These are phyloP conservation scores for Kuschelorhynchus macadamiae DNA, from an alignment of 2,888 invertebrate genomes.

Conservation along the genomic window DNA sequence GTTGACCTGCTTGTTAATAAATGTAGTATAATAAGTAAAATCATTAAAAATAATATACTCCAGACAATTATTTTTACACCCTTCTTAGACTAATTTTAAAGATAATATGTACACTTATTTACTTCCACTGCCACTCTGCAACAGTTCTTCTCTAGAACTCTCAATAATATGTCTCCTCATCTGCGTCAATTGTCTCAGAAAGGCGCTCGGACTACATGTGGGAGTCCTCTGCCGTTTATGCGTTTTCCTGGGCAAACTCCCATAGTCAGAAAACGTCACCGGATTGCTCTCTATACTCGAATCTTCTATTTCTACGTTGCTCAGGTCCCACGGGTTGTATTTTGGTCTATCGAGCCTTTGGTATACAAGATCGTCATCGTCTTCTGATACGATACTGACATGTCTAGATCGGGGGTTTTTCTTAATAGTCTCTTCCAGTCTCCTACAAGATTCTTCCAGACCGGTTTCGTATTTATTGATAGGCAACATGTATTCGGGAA, in stretches of 20 bases:
- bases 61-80: too few species aligned
- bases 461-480: constrained; percentile 65
- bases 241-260: constrained; percentile 64
- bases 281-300: constrained; percentile 65
- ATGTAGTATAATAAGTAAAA: too few species aligned
- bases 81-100: too few species aligned
- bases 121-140: constrained; percentile 52
- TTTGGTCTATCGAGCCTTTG: constrained; percentile 20
- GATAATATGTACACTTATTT: not conserved
- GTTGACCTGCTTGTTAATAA: too few species aligned
- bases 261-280: constrained; percentile 66
- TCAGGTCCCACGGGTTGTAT: constrained; percentile 54
- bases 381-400: constrained; percentile 40
- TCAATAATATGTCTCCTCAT: constrained; percentile 72
- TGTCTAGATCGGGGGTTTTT: constrained; percentile 45
- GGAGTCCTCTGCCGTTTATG: constrained; percentile 56
- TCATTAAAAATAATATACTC: too few species aligned
- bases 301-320: constrained; percentile 60
- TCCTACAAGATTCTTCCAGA: constrained; percentile 63
- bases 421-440: constrained; percentile 62
- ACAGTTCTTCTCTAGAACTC: constrained; percentile 68
- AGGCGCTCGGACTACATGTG: constrained; percentile 71
- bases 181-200: constrained; percentile 73
- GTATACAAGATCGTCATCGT: constrained; percentile 44
- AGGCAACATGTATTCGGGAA: constrained; percentile 54